Percentiles rank a stretch among this genome's conserved stretches.
Conservation (phyloP, 1,140 invertebrate species). For the Oreohelix idahoensis region DNA sequence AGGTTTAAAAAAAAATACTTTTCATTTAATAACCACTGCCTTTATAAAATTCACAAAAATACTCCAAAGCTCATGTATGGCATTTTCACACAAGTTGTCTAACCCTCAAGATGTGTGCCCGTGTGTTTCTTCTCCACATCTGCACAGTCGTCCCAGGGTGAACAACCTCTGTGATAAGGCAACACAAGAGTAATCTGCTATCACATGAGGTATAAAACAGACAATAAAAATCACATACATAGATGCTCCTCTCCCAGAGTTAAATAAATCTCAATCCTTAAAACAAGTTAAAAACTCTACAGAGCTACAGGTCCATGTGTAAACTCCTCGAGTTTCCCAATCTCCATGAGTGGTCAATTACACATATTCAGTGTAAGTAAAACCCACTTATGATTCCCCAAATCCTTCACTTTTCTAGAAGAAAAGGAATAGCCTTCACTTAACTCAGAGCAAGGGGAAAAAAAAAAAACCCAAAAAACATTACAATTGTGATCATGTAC, state of each 20-base stretch:
- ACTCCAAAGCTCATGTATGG: neutral
- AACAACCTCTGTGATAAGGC: neutral
- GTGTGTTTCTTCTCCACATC: neutral
- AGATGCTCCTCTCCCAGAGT: neutral
- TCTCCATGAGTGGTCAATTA: slow-evolving; percentile 14
- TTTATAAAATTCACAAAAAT: neutral
- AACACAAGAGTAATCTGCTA: neutral
- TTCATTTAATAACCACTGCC: neutral
- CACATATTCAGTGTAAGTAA: slow-evolving; percentile 4
- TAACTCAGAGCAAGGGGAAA: too few relatives aligned
- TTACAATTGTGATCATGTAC: neutral
- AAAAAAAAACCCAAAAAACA: neutral
- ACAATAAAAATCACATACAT: neutral
- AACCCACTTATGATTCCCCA: neutral
- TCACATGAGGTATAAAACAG: neutral
- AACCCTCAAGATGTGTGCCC: neutral
- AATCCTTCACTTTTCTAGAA: slow-evolving; percentile 13
- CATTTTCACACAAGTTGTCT: neutral
- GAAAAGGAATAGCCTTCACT: neutral
- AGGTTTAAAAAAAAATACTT: too few relatives aligned
- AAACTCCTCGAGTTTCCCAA: neutral
- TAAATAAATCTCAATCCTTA: neutral
- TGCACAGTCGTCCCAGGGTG: neutral
- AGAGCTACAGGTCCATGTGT: slow-evolving; percentile 14
- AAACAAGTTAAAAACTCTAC: neutral